Base-by-base conservation (phyloP, 1,140 invertebrate genomes). In the Hycleus cichorii region DNA sequence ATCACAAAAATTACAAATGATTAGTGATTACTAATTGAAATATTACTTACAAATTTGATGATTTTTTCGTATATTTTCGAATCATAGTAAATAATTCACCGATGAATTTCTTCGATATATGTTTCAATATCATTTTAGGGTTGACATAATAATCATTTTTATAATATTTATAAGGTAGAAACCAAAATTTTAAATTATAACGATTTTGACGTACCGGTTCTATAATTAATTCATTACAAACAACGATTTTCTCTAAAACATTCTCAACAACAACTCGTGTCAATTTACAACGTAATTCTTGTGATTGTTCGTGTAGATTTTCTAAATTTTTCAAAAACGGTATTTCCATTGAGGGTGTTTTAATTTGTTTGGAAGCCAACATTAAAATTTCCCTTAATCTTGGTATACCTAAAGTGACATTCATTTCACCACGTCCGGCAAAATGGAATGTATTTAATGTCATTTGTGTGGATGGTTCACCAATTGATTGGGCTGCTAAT, bases 371-470 rank as follows among this genome's bases (percentile, higher is more conserved):
- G 1, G 91, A 91, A 0, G 94, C 95, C 63, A 91, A 89, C 93
- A 98, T 97, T 0, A 99, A 77, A 61, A 99, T 96, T 82, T 99
- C 97, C 69, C 95, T 78, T 2, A 99, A 77, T 65, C 97, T 83
- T 0, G 96, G 97, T 64, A 98, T 98, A 82, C 93, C 96, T 1
- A 99, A 78, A 0, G 97, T 99, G 0, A 99, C 95, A 75, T 99
- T 99, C 95, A 99, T 98, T 76, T 99, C 97, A 81, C 96, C 95
- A 78, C 95, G 85, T 74, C 97, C 97, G 65, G 97, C 97, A 78
- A 98, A 98, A 73, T 99, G 97, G 76, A 99, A 99, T 39, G 97
- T 99, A 69, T 99, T 99, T 60, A 99, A 74, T 65, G 97, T 99
- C 97, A 99, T 99, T 79, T 99, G 97, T 54, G 97, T 99, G 3